Percentiles rank a stretch among this genome's conserved stretches.
phyloP scores from a whole-genome alignment of 2,113 vertebrate species.

The Lipophrys pholis region DNA sequence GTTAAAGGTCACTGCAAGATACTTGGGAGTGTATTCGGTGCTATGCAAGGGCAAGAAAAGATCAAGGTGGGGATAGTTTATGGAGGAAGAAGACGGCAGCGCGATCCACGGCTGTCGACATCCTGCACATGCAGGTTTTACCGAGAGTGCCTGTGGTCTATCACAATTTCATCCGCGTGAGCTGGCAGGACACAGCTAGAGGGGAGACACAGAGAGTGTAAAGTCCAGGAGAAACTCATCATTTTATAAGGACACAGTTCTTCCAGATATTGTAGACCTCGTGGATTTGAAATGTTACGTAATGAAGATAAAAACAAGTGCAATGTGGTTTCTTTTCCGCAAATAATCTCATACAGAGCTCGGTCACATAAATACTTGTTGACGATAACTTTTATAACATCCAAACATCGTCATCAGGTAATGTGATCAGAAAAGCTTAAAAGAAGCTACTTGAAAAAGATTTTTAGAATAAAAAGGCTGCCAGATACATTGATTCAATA shows the following conservation, averaged over 20 bases:
- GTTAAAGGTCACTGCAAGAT: slow-evolving; percentile 68
- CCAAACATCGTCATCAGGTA: no score
- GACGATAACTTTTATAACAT: no score
- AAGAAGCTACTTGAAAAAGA: no score
- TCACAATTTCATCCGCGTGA: slow-evolving; percentile 14
- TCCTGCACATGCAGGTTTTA: slow-evolving; percentile 38
- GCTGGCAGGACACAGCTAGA: neutral
- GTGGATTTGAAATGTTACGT: neutral
- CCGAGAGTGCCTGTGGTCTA: slow-evolving; percentile 10
- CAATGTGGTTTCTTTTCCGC: no score
- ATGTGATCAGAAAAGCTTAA: no score
- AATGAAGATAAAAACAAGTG: neutral
- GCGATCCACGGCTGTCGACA: slow-evolving; percentile 29
- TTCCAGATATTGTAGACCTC: no score
- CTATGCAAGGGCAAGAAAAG: slow-evolving; percentile 13
- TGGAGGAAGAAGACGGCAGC: neutral
- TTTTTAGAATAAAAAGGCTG: no score
- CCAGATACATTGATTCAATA: no score
- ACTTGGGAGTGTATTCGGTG: slow-evolving; percentile 39
- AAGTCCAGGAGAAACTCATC: slow-evolving; percentile 6
- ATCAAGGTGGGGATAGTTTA: slow-evolving; percentile 29
- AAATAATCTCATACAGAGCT: no score
- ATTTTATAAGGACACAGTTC: neutral
- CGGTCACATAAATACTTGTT: no score
- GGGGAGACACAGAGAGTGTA: neutral